Evolutionary conservation across 2,113 vertebrate species (phyloP).

Genomic region (Chloroceryle aenea): DNA sequence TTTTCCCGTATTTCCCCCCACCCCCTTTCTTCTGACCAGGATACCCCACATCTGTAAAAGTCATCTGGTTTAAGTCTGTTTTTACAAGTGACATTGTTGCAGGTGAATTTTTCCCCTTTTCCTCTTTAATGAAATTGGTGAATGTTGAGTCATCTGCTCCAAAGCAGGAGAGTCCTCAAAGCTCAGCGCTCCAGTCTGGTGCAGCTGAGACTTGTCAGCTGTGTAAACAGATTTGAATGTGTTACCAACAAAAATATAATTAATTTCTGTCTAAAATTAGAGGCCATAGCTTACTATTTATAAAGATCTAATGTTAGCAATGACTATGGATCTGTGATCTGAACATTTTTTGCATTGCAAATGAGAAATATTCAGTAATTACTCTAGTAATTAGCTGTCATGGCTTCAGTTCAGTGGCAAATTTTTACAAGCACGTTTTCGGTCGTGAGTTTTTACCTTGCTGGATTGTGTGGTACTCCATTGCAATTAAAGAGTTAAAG

Average conservation of each 20-base stretch:
- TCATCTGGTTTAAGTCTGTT: conserved; percentile 52
- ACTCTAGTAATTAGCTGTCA: background rate
- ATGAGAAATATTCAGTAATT: conserved; percentile 41
- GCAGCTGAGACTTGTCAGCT: conserved; percentile 81
- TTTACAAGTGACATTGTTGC: conserved; percentile 77
- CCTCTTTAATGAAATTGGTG: conserved; percentile 73
- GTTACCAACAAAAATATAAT: conserved; percentile 85
- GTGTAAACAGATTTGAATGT: conserved; percentile 82
- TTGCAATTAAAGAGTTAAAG: conserved; percentile 64
- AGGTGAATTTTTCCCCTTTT: conserved; percentile 70
- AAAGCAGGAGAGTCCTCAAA: conserved; percentile 71
- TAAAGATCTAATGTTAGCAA: conserved; percentile 73
- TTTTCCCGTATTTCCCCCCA: background rate
- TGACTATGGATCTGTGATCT: conserved; percentile 24
- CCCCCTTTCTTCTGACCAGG: conserved; percentile 24
- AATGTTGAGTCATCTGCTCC: conserved; percentile 79
- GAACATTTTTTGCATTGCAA: conserved; percentile 41
- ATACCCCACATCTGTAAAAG: conserved; percentile 40
- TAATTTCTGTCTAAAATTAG: conserved; percentile 81
- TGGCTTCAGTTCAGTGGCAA: background rate
- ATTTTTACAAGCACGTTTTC: conserved; percentile 6
- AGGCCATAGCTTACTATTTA: conserved; percentile 73
- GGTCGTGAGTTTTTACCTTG: background rate
- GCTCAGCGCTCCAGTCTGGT: conserved; percentile 72
- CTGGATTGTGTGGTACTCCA: background rate